Percentiles rank a stretch among this genome's conserved stretches.
Conservation (phyloP, 2,113 vertebrate species). For the Mirounga angustirostris region DNA sequence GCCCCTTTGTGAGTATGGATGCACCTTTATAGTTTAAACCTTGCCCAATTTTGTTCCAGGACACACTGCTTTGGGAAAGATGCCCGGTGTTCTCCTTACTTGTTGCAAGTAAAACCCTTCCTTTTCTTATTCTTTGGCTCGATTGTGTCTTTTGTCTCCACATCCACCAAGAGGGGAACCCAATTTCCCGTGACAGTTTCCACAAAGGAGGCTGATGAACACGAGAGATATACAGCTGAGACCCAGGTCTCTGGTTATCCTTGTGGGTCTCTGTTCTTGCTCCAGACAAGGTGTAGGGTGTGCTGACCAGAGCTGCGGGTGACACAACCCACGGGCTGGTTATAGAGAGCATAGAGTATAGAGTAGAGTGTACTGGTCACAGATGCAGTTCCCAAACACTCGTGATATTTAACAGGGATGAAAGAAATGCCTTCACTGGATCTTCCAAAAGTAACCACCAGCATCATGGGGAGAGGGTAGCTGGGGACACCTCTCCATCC, state of each 20-base stretch:
- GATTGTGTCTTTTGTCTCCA: not conserved
- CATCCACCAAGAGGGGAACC: not conserved
- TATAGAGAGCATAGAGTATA: too few relatives aligned
- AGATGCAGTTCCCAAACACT: not conserved
- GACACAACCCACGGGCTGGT: too few relatives aligned
- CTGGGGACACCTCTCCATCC: not conserved
- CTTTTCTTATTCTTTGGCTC: not conserved
- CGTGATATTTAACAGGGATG: not conserved
- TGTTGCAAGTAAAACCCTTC: not conserved
- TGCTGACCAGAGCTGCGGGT: not conserved
- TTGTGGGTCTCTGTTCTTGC: not conserved
- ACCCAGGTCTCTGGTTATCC: not conserved
- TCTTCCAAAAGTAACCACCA: not conserved
- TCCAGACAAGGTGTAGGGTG: rapidly evolving
- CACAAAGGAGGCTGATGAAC: not conserved
- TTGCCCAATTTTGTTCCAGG: not conserved
- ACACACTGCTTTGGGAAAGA: not conserved
- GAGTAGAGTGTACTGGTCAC: too few relatives aligned
- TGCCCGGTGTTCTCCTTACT: not conserved
- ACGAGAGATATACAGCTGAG: not conserved
- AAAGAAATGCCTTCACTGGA: not conserved
- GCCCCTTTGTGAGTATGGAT: not conserved
- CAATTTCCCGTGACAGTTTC: not conserved
- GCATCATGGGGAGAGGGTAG: rapidly evolving
- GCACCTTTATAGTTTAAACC: not conserved